Evolutionary conservation across 2,113 vertebrate genomes (phyloP), one percentile per base, ranked within the genome.

Genomic region (Eretmochelys imbricata): DNA sequence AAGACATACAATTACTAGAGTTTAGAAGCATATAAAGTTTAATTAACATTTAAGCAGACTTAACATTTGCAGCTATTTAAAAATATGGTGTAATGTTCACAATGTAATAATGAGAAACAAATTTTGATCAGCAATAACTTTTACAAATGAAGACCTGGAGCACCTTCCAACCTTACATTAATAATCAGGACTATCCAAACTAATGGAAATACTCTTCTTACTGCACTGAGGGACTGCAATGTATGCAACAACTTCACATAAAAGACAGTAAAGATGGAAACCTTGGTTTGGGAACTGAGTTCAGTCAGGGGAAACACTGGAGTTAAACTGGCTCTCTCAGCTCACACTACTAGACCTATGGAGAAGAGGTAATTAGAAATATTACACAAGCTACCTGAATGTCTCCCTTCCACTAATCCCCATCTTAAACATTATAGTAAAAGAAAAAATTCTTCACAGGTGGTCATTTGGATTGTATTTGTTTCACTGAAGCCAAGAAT

Each of bases 341-440:
- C 24, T 78, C 6, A 20, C 51, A 75, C 75, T 81, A 79, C 82
- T 35, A 84, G 54, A 78, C 81, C 78, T 55, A 13, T 10, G 51
- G 12, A 75, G 59, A 72, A 89, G 83, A 22, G 81, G 22, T 83
- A 59, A 79, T 1, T n/a, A 88, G 55, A 55, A 92, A 88, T 9
- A 57, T 0, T 19, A 17, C 3, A 89, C 1, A 84, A 79, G 42
- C 9, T 84, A 59, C 69, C 88, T 35, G 48, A 50, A 31, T 24
- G 57, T 49, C 11, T 1, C 59, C 31, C 12, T 38, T 16, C 38
- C 65, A 8, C 54, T 84, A 27, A 85, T 14, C 72, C 35, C 46
- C 35, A 38, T 0, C 85, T 84, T 85, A 1, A n/a, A 62, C 2
- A 51, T 62, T 0, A 4, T 0, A 80, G 27, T 3, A 22, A 82